These are phyloP conservation scores for Limosa lapponica DNA, from an alignment of 2,797 vertebrate species.

Conservation along the genomic window DNA sequence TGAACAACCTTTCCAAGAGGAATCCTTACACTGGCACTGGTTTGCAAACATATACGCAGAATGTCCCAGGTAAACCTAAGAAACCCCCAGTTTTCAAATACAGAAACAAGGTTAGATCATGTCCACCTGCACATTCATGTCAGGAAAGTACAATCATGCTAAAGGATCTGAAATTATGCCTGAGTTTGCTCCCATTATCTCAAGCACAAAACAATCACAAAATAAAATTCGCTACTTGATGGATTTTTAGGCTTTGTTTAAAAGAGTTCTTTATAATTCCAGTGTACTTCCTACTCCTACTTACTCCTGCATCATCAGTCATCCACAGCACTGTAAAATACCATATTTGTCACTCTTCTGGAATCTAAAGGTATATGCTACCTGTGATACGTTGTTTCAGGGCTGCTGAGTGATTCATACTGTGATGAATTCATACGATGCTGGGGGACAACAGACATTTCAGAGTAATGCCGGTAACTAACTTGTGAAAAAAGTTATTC, in stretches of 20 bases:
- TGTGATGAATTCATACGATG: background rate
- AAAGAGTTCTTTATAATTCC: background rate
- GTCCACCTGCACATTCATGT: background rate
- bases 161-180: background rate
- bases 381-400: background rate
- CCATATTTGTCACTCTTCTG: background rate
- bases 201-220: background rate
- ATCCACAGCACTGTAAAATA: background rate
- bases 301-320: conserved; percentile 4
- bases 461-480: background rate
- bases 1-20: background rate
- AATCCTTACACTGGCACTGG: background rate
- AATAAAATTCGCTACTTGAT: background rate
- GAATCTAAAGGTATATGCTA: background rate
- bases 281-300: background rate
- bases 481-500: background rate
- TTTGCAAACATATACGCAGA: background rate
- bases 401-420: background rate
- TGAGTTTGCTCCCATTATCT: background rate
- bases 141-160: background rate
- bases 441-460: background rate
- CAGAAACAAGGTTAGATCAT: background rate
- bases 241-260: background rate
- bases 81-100: background rate
- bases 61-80: background rate